A percentile compares a stretch with the other conserved stretches of the same genome.
Evolutionary conservation across 1,140 invertebrate genomes (phyloP).

Genomic region (Nylanderia fulva): DNA sequence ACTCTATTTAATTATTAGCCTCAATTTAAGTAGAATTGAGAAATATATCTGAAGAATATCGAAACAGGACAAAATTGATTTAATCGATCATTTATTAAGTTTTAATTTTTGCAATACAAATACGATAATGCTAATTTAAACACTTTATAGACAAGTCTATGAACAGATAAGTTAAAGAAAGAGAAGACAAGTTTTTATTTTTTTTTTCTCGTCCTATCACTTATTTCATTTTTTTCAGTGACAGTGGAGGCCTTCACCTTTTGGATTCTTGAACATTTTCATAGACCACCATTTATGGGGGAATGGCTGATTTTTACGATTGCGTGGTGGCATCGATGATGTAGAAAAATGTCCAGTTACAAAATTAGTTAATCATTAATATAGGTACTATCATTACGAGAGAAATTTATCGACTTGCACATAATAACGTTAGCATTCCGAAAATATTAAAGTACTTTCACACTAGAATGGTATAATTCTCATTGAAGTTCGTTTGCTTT

Average conservation of each 20-base stretch:
- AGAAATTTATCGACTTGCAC: not conserved
- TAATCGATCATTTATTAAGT: too few species aligned
- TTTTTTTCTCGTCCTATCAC: too few species aligned
- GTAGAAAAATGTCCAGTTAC: not conserved
- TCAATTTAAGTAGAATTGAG: too few species aligned
- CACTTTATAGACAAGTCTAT: too few species aligned
- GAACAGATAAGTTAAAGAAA: too few species aligned
- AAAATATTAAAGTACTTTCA: conserved; percentile 18
- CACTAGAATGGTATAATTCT: conserved; percentile 4
- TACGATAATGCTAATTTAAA: too few species aligned
- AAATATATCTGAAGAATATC: too few species aligned
- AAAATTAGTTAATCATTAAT: not conserved
- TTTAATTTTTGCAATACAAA: too few species aligned
- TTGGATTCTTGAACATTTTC: conserved; percentile 1
- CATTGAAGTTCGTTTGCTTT: conserved; percentile 7
- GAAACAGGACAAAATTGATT: too few species aligned
- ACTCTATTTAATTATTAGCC: too few species aligned
- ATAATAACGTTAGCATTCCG: not conserved
- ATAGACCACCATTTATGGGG: not conserved
- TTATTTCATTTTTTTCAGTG: too few species aligned
- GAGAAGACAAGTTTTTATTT: too few species aligned
- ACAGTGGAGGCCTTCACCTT: not conserved
- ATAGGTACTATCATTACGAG: not conserved
- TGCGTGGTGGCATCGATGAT: not conserved
- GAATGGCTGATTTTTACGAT: not conserved